Base-by-base conservation (phyloP, 2,797 vertebrate genomes). In the Pantherophis vulpinus region DNA sequence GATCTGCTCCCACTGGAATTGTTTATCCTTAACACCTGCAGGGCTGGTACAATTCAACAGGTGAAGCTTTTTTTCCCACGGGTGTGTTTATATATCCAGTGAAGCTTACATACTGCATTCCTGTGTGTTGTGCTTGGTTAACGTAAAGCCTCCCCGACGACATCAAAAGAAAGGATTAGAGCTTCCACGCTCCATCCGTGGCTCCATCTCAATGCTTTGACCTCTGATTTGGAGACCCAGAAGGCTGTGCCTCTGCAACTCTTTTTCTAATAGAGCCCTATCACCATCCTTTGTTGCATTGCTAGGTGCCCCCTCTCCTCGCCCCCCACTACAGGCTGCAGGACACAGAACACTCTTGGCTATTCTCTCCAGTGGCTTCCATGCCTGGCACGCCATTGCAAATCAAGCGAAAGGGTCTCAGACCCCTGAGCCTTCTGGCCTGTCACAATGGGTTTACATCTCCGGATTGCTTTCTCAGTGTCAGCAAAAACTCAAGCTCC, bases 401-500 rank as follows among this genome's bases (percentile, higher is more conserved):
- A 93, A 88, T 59, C 86, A 55, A 88, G 60, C 83, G 14, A 87
- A 90, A 70, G 61, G 11, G 18, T 27, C 37, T 59, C 3, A 5
- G 51, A 25, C 20, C 29, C 55, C 86, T 23, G 16, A 54, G 63
- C 93, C 61, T 51, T 54, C 29, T 60, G 55, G 56, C 87, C 47
- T 93, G 93, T 93, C 93, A 93, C 32, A n/a, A 74, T 89, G 0
- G 6, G 25, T 93, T 91, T 93, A 60, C 88, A 16, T 87, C 74
- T 90, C 88, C 12, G 37, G 60, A 25, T 16, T 18, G 88, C 70
- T 66, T 91, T 1, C 60, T 79, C 54, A 27, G 55, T 16, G 63
- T 88, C 88, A 90, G 90, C 90, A 61, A 37, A 91, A 54, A 23
- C 32, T 20, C 56, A 86, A 55, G 51, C 55, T 83, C 88, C 79